phyloP scores from a whole-genome alignment of 92 coral and sea anemone genomes.

The Anthopleura xanthogrammica region DNA sequence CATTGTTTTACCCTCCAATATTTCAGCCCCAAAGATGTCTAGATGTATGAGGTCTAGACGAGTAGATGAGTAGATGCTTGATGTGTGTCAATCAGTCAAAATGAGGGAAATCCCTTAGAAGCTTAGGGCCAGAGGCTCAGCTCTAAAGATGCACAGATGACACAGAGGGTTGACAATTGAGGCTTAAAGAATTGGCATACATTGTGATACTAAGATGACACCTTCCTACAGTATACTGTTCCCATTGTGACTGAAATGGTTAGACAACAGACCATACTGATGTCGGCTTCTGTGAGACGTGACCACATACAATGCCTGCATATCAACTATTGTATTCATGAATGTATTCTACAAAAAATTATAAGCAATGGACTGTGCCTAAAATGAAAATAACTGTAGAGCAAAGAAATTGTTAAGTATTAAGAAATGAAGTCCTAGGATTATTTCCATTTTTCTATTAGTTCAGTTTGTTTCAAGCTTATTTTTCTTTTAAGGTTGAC shows the following conservation, averaged over 20 bases:
- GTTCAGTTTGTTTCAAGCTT: neutral
- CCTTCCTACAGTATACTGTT: conserved; percentile 23
- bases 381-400: neutral
- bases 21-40: conserved; percentile 50
- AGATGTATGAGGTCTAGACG: conserved; percentile 38
- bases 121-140: conserved; percentile 28
- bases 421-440: neutral
- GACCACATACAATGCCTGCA: neutral
- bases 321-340: neutral
- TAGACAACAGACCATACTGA: conserved; percentile 24
- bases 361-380: neutral
- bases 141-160: conserved; percentile 33
- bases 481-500: neutral
- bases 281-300: conserved; percentile 14
- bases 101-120: conserved; percentile 1
- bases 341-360: neutral
- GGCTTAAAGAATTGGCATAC: conserved; percentile 14
- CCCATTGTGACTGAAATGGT: conserved; percentile 31
- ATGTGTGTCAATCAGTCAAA: conserved; percentile 19
- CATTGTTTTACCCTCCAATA: conserved; percentile 62
- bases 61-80: conserved; percentile 58
- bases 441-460: neutral
- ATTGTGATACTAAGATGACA: conserved; percentile 26
- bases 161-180: conserved; percentile 33
- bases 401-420: neutral